Base-by-base conservation (phyloP, 1,140 invertebrate species). In the Cyclargus thomasi region DNA sequence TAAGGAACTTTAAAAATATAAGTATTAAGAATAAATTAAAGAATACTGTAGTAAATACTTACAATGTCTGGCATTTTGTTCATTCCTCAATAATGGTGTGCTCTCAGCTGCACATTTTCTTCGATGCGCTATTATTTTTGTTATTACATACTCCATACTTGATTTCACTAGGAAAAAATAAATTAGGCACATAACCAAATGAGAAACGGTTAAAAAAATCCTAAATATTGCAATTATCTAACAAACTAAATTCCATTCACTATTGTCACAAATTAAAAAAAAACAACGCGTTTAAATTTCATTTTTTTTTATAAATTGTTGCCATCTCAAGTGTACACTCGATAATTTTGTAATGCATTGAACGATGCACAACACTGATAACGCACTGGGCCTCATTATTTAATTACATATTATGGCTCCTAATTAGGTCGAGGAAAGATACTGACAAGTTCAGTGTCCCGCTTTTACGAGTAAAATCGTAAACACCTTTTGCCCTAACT, bases 371-470 rank as follows among this genome's bases (percentile, higher is more conserved):
- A 16, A 16, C 39, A 47, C 39, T 47, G 39, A 47, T 47, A 47
- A 47, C 39, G 18, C 7, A 59, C 55, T 59, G 29, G 29, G 29
- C 29, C 20, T 18, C 55, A 59, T 20, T 21, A 59, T 18, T 20
- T 20, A 59, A 59, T 59, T 59, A 59, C 18, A 21, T 59, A 21
- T 59, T 20, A 20, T 59, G 20, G 10, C 10, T 11, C 14, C 2
- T 11, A 59, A 59, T 59, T 22, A 21, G 55, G 55, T 59, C 18
- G 18, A 59, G 55, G 55, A 59, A 59, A 59, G 20, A 20, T 59
- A 59, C 55, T 20, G 55, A 59, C 10, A 59, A 59, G 55, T 59
- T 59, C 55, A 59, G 18, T 59, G 18, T 11, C 55, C 55, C n/a
- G 1, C 18, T 55, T 53, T 18, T 59, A 11, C 20, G 1, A 20